Base-by-base conservation (phyloP, 2,797 vertebrate genomes). In the Ataeniobius toweri region DNA sequence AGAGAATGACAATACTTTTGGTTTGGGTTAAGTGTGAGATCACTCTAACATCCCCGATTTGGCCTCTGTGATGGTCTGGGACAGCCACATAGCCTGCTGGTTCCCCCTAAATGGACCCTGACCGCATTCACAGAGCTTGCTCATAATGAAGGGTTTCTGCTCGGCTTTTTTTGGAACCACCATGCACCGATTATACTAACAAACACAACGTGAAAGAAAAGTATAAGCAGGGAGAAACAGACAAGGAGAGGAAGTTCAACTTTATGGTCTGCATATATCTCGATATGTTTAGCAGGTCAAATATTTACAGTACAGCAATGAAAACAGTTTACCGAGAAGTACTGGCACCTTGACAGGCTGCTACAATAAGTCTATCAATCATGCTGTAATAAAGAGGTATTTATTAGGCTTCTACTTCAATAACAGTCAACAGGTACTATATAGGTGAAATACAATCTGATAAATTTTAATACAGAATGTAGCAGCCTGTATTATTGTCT, bases 1-100 rank as follows among this genome's bases (percentile, higher is more conserved):
- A 84, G 76, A 81, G 82, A 84, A 93, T 74, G 94, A 94, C 93
- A 94, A 94, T 93, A 91, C 92, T 91, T 94, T 89, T 93, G 89
- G 90, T 89, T 93, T 92, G 68, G 70, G 85, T 78, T 91, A 91
- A 92, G 83, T 92, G 89, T 85, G 92, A 90, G 88, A 92, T 86
- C 81, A 91, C 87, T 82, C 79, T 84, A 85, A 82, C 84, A 61
- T 80, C 75, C 71, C 82, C 81, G 31, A 83, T 72, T 71, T 44
- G 86, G 88, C 82, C 78, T 86, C 82, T 84, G 83, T 86, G 91
- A 88, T 90, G 90, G 88, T 89, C 87, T 84, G 85, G 67, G 56
- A 73, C 74, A 91, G 82, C 79, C 85, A 82, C 80, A 75, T 71
- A 79, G 86, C 80, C 78, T 24, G 63, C 85, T 75, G 82, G 83